Conservation (phyloP, 2,113 vertebrate genomes). For the Rhegmatorhina hoffmannsi region DNA sequence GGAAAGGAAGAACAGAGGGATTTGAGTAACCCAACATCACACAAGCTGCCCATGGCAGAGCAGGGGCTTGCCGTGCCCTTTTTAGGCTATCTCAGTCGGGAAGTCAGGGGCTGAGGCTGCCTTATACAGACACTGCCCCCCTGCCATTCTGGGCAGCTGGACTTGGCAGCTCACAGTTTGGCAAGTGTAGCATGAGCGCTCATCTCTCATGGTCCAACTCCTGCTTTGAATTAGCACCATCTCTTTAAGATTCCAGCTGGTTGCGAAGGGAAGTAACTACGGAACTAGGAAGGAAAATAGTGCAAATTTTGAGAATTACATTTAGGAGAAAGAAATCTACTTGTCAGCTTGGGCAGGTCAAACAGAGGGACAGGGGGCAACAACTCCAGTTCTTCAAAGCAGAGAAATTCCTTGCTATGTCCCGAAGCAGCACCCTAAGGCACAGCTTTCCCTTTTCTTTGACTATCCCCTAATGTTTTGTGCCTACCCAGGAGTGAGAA, state of each 20-base stretch:
- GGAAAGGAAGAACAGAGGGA: neutral
- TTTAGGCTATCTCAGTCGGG: neutral
- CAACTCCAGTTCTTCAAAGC: neutral
- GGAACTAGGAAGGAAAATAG: neutral
- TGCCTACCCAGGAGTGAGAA: neutral
- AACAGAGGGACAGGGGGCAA: neutral
- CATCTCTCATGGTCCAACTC: neutral
- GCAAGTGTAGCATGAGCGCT: neutral
- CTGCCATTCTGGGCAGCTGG: rapidly evolving
- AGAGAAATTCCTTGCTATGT: neutral
- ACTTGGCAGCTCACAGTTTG: neutral
- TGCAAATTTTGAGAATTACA: neutral
- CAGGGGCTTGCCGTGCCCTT: neutral
- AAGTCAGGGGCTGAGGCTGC: neutral
- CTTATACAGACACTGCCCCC: neutral
- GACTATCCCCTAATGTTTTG: neutral
- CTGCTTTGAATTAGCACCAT: neutral
- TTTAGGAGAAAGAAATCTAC: neutral
- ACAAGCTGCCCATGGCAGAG: neutral
- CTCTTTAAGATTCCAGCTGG: neutral
- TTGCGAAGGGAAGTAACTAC: neutral
- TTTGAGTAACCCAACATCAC: neutral
- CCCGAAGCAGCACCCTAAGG: neutral
- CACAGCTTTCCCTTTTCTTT: neutral
- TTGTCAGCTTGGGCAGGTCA: neutral